Percentiles rank a stretch among this genome's conserved stretches.
Evolutionary conservation across 2,888 invertebrate species (phyloP).

Genomic region (Sphaerophoria rueppellii): DNA sequence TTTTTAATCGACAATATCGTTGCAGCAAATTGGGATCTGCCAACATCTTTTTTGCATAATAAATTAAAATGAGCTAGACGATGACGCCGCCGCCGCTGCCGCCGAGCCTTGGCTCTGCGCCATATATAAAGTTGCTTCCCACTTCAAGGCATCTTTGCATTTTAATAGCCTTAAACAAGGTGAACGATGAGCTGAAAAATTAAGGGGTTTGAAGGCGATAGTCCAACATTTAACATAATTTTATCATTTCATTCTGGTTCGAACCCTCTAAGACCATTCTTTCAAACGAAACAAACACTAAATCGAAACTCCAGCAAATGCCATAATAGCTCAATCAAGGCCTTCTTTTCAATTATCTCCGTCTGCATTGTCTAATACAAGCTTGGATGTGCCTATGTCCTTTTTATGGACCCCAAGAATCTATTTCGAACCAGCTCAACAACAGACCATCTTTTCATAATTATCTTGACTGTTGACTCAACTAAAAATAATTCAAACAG

Average conservation of each 20-base stretch:
- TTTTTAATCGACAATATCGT: constrained; percentile 65
- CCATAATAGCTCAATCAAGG: too few relatives aligned
- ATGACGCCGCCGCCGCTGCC: constrained; percentile 27
- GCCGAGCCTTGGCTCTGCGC: too few relatives aligned
- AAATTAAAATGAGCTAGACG: constrained; percentile 47
- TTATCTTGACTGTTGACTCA: constrained; percentile 4
- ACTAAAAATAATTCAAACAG: not conserved
- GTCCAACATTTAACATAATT: too few relatives aligned
- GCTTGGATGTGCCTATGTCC: not conserved
- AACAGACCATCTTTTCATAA: constrained; percentile 3
- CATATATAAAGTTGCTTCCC: not conserved
- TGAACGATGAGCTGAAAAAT: too few relatives aligned
- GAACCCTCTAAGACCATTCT: too few relatives aligned
- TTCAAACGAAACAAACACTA: too few relatives aligned
- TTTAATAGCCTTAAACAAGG: too few relatives aligned
- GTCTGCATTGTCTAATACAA: not conserved
- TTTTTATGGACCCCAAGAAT: not conserved
- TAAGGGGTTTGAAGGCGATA: too few relatives aligned
- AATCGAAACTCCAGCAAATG: too few relatives aligned
- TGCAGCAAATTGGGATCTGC: constrained; percentile 55
- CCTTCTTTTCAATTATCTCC: not conserved
- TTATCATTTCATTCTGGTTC: too few relatives aligned
- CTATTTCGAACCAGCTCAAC: constrained; percentile 6
- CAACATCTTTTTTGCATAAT: constrained; percentile 22
- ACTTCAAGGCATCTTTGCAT: not conserved